A percentile compares a stretch with the other conserved stretches of the same genome.
Conservation (phyloP, 2,888 invertebrate genomes). For the Ophioninae sp. region DNA sequence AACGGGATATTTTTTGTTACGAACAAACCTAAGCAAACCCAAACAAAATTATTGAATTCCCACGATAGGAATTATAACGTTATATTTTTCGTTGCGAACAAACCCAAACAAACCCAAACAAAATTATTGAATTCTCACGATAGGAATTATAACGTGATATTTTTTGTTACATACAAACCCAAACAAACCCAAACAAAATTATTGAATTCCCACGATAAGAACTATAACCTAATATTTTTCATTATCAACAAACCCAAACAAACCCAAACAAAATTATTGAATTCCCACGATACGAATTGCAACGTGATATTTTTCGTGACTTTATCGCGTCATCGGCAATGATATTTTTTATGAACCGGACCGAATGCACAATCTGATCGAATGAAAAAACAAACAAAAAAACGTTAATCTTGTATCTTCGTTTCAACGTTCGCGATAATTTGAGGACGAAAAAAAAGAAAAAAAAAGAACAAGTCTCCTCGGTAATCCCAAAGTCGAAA, state of each 20-base stretch:
- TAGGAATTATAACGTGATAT: too few species aligned
- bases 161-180: too few species aligned
- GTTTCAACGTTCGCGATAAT: constrained; percentile 3
- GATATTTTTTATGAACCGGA: neutral
- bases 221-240: too few species aligned
- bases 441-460: neutral
- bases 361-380: constrained; percentile 7
- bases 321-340: neutral
- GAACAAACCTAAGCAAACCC: too few species aligned
- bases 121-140: too few species aligned
- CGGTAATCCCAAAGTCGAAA: constrained; percentile 18
- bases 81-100: too few species aligned
- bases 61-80: too few species aligned
- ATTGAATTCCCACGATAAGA: too few species aligned
- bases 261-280: neutral
- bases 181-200: too few species aligned
- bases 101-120: too few species aligned
- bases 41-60: too few species aligned
- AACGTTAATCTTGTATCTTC: constrained; percentile 20
- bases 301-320: neutral
- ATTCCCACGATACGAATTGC: neutral
- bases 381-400: neutral
- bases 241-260: neutral
- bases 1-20: too few species aligned
- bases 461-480: neutral